These are phyloP conservation scores for Rallus crepitans DNA, from an alignment of 2,797 vertebrate genomes.

Conservation along the genomic window DNA sequence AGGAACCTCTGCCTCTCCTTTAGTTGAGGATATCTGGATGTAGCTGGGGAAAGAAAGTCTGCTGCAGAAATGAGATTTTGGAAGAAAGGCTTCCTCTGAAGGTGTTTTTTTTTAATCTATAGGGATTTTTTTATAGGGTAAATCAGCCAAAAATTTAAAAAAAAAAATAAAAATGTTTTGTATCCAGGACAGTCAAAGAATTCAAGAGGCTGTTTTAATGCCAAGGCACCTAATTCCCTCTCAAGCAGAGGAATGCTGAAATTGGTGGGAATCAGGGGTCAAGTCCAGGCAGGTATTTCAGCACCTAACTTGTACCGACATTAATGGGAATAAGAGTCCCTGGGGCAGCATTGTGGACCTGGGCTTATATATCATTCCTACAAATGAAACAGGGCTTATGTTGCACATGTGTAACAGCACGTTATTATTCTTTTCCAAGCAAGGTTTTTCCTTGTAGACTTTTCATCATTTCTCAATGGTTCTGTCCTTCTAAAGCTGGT, in stretches of 20 bases:
- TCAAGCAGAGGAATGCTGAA: conserved; percentile 14
- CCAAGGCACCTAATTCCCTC: background rate
- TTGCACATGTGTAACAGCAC: background rate
- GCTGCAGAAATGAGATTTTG: background rate
- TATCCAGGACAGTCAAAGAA: background rate
- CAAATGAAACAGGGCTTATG: background rate
- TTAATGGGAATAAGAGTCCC: conserved; percentile 1
- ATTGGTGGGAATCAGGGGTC: conserved; percentile 32
- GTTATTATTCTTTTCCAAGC: background rate
- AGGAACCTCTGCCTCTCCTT: background rate
- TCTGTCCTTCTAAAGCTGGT: background rate
- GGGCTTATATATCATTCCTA: background rate
- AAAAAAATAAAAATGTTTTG: background rate
- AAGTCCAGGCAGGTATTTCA: conserved; percentile 32
- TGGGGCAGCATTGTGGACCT: background rate
- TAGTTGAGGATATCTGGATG: background rate
- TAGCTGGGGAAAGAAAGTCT: background rate
- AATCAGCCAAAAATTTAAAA: background rate
- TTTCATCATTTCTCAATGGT: background rate
- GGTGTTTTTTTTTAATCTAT: background rate
- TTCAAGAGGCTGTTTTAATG: background rate
- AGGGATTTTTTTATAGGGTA: background rate
- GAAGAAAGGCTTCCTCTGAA: background rate
- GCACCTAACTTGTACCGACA: background rate
- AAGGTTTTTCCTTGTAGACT: background rate